Evolutionary conservation across 2,888 invertebrate genomes (phyloP).

Genomic region (Lasioglossum villosulum): DNA sequence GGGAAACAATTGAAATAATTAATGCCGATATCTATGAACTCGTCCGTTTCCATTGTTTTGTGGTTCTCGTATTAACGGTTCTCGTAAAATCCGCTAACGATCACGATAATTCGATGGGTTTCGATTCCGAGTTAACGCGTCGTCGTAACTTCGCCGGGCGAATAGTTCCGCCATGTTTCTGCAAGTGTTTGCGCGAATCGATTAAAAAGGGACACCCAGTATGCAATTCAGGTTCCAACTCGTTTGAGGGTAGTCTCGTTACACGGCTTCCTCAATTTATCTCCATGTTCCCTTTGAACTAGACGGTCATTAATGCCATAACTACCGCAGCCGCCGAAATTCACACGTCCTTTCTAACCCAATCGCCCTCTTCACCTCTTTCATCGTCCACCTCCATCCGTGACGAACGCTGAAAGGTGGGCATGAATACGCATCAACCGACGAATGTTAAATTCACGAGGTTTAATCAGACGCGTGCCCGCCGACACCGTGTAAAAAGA

Average conservation of each 20-base stretch:
- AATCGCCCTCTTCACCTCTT: conserved; percentile 29
- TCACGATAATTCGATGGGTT: not conserved
- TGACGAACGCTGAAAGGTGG: conserved; percentile 36
- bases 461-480: not conserved
- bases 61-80: not conserved
- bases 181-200: not conserved
- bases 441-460: conserved; percentile 9
- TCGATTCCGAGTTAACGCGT: not conserved
- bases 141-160: not conserved
- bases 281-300: conserved; percentile 77
- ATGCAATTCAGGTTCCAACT: conserved; percentile 53
- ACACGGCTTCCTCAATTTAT: conserved; percentile 70
- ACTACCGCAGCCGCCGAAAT: conserved; percentile 70
- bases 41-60: not conserved
- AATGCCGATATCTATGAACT: not conserved
- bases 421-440: conserved; percentile 24
- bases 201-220: conserved; percentile 35
- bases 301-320: conserved; percentile 77
- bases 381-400: conserved; percentile 22
- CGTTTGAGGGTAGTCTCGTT: conserved; percentile 55
- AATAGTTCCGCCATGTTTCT: not conserved
- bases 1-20: not conserved
- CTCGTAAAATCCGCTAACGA: not conserved
- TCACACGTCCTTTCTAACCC: conserved; percentile 61
- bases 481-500: not conserved